Evolutionary conservation across 2,888 invertebrate genomes (phyloP).

Genomic region (Zaprionus bogoriensis): DNA sequence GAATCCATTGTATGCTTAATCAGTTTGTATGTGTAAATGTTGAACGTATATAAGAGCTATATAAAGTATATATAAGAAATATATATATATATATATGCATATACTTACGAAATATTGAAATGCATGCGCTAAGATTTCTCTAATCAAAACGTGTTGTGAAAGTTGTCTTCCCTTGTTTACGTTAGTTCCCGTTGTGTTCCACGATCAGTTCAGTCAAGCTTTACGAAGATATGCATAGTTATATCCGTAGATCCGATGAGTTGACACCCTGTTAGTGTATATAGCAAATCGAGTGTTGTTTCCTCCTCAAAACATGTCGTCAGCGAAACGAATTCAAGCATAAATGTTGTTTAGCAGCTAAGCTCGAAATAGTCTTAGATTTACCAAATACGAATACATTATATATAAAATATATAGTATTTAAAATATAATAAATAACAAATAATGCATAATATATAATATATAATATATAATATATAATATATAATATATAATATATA

Average conservation of each 20-base stretch:
- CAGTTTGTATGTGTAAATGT: conserved; percentile 61
- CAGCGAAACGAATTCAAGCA: conserved; percentile 13
- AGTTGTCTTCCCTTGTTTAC: conserved; percentile 73
- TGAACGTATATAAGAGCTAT: no score
- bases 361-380: conserved; percentile 30
- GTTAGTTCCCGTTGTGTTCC: conserved; percentile 17
- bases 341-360: conserved; percentile 54
- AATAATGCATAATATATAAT: conserved; percentile 25
- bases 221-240: conserved; percentile 1
- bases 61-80: conserved; percentile 10
- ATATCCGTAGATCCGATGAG: conserved; percentile 7
- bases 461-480: conserved; percentile 61
- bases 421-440: conserved; percentile 12
- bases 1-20: conserved; percentile 50
- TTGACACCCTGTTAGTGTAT: conserved; percentile 43
- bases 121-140: conserved; percentile 61
- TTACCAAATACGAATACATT: conserved; percentile 15
- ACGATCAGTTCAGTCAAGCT: conserved; percentile 31
- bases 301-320: conserved; percentile 15
- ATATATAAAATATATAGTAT: conserved; percentile 9
- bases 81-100: conserved; percentile 15
- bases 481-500: conserved; percentile 8
- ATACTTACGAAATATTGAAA: conserved; percentile 35
- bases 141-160: conserved; percentile 77
- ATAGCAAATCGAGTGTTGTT: conserved; percentile 39